Percentiles rank a stretch among this genome's conserved stretches.
Conservation (phyloP, 2,797 vertebrate genomes). For the Syngnathus rostellatus region DNA sequence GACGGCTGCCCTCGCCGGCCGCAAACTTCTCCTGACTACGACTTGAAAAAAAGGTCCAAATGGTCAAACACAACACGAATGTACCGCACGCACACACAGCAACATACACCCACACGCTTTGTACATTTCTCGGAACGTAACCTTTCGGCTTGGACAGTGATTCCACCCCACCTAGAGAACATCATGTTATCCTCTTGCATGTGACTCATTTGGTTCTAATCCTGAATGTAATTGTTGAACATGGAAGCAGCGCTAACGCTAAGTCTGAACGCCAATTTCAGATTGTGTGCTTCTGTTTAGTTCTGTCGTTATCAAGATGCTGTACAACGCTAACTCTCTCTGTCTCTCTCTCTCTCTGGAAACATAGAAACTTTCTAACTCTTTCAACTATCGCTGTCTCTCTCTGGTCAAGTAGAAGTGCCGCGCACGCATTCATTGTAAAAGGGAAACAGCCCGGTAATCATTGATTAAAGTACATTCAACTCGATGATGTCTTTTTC, state of each 20-base stretch:
- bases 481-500: conserved; percentile 35
- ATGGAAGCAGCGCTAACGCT: conserved; percentile 54
- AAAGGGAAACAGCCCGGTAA: conserved; percentile 73
- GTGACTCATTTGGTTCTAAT: conserved; percentile 80
- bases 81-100: conserved; percentile 13
- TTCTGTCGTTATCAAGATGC: conserved; percentile 71
- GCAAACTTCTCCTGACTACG: conserved; percentile 62
- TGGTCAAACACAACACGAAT: conserved; percentile 25
- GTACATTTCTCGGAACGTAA: conserved; percentile 3
- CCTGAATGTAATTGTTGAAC: conserved; percentile 86
- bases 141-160: not conserved
- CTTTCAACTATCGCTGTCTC: conserved; percentile 70
- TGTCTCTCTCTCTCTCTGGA: conserved; percentile 34
- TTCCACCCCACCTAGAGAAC: conserved; percentile 11
- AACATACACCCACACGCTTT: not conserved
- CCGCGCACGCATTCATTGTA: conserved; percentile 68
- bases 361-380: conserved; percentile 68
- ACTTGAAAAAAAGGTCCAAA: conserved; percentile 57
- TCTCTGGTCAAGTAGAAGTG: conserved; percentile 71
- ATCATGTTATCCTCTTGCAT: conserved; percentile 87
- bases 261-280: conserved; percentile 67
- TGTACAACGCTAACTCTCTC: conserved; percentile 55
- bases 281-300: conserved; percentile 60
- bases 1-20: conserved; percentile 42
- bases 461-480: conserved; percentile 71